These are phyloP conservation scores for Drosophila stalkeri DNA, from an alignment of 2,888 invertebrate species.

Conservation along the genomic window DNA sequence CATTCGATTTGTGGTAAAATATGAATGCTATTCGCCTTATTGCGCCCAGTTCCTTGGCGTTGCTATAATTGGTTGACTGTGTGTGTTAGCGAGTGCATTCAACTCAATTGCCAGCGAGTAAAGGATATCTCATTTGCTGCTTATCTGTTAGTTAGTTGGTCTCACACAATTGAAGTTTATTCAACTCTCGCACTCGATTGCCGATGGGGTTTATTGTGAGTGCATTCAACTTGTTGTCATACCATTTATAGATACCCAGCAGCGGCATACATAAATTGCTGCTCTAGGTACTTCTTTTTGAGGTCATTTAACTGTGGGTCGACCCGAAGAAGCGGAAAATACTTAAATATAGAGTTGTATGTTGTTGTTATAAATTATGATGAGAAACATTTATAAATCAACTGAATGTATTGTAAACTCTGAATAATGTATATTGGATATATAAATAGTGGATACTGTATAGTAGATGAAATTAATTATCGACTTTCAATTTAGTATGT, in stretches of 20 bases:
- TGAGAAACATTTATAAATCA: neutral
- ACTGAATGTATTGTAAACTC: neutral
- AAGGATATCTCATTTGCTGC: slow-evolving; percentile 15
- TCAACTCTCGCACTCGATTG: slow-evolving; percentile 44
- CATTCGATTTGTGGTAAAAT: slow-evolving; percentile 1
- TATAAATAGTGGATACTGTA: neutral
- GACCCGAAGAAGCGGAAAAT: slow-evolving; percentile 7
- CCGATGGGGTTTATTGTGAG: slow-evolving; percentile 32
- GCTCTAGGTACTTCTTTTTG: slow-evolving; percentile 43
- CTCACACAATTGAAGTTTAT: slow-evolving; percentile 37
- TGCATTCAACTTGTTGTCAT: slow-evolving; percentile 37
- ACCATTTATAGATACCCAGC: slow-evolving; percentile 22
- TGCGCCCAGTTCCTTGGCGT: neutral
- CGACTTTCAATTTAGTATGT: neutral
- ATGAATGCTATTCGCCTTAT: neutral
- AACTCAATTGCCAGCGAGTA: slow-evolving; percentile 10
- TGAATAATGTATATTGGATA: neutral
- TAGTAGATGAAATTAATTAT: neutral
- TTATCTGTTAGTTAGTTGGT: slow-evolving; percentile 14
- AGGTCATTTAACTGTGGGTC: slow-evolving; percentile 50
- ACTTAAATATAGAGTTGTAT: neutral
- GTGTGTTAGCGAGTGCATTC: slow-evolving; percentile 16
- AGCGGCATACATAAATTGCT: slow-evolving; percentile 38
- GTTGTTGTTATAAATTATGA: neutral
- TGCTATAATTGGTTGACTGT: neutral